phyloP scores from a whole-genome alignment of 2,113 vertebrate species.

The Sapajus apella region DNA sequence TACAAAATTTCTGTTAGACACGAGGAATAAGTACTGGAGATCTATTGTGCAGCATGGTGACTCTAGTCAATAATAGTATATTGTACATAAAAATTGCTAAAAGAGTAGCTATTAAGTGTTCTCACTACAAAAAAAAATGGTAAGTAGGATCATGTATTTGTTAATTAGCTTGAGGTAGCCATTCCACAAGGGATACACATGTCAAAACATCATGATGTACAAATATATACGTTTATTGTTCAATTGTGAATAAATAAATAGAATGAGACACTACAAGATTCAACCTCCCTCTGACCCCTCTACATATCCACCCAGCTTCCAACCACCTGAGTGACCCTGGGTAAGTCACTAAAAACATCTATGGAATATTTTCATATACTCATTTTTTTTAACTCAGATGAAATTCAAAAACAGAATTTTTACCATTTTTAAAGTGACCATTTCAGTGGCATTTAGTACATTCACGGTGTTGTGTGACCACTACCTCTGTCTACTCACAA shows the following conservation, averaged over 20 bases:
- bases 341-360: background rate
- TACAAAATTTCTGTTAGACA: background rate
- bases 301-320: background rate
- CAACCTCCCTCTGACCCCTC: fast-evolving
- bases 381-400: background rate
- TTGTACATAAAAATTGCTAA: background rate
- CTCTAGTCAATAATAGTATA: background rate
- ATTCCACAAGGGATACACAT: background rate
- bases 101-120: background rate
- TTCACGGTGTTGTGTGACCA: background rate
- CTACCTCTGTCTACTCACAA: background rate
- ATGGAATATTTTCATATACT: background rate
- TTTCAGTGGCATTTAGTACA: background rate
- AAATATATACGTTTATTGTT: background rate
- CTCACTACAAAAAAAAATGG: background rate
- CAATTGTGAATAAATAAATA: background rate
- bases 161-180: background rate
- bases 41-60: background rate
- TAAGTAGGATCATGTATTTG: background rate
- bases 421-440: background rate
- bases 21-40: background rate
- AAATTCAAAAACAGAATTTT: background rate
- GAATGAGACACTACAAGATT: background rate
- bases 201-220: too few species aligned
- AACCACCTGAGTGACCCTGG: background rate